Evolutionary conservation across 2,113 vertebrate genomes (phyloP).

Genomic region (Prunella himalayana): DNA sequence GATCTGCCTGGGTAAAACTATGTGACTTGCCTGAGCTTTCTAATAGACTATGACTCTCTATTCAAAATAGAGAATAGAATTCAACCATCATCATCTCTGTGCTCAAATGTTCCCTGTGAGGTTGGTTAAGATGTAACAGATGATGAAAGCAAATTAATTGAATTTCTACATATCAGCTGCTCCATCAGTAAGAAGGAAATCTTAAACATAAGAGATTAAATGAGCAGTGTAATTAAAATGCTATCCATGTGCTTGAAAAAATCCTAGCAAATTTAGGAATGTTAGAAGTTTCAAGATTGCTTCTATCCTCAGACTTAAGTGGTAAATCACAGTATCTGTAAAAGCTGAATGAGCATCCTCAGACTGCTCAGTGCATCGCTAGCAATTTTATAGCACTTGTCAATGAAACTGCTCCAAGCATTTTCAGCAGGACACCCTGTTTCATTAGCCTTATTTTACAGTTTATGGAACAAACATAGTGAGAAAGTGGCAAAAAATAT

Average conservation of each 20-base stretch:
- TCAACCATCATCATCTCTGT: not conserved
- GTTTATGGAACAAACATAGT: not conserved
- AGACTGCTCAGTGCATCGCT: not conserved
- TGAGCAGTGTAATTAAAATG: not conserved
- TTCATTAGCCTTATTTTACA: not conserved
- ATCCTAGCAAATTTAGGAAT: not conserved
- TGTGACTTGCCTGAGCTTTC: not conserved
- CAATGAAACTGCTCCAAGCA: not conserved
- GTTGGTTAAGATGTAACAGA: not conserved
- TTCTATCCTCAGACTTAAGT: not conserved
- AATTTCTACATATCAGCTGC: not conserved
- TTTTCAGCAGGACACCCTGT: not conserved
- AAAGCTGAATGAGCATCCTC: not conserved
- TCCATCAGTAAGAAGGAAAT: not conserved
- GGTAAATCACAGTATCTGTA: not conserved
- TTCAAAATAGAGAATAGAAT: not conserved
- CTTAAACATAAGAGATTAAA: not conserved
- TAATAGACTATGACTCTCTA: not conserved
- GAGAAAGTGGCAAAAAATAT: not conserved
- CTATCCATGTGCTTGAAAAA: not conserved
- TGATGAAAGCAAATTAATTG: not conserved
- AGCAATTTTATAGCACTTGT: not conserved
- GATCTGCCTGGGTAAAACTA: not conserved
- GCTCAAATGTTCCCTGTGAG: not conserved
- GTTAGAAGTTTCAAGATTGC: not conserved